phyloP scores from a whole-genome alignment of 2,797 vertebrate genomes.

The Pangasius krempfi region DNA sequence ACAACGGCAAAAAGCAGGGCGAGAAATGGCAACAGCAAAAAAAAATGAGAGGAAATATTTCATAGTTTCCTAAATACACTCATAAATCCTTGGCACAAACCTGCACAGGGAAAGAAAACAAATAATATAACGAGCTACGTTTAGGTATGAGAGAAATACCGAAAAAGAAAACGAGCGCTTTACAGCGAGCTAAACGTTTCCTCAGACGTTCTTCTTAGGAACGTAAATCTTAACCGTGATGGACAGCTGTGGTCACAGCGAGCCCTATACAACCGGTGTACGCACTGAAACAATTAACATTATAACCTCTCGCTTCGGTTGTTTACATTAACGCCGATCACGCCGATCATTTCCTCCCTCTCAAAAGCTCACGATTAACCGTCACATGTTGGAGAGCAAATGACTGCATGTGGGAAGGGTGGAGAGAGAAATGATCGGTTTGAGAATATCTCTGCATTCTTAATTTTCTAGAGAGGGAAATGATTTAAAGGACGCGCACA shows the following conservation, averaged over 20 bases:
- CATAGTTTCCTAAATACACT: not conserved
- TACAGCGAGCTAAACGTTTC: not conserved
- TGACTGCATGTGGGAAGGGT: constrained; percentile 66
- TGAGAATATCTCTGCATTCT: constrained; percentile 79
- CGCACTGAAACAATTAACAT: constrained; percentile 71
- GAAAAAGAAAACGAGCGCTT: not conserved
- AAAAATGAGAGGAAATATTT: not conserved
- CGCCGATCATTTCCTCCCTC: constrained; percentile 66
- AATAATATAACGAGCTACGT: not conserved
- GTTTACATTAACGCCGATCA: constrained; percentile 65
- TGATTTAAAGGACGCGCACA: constrained; percentile 80
- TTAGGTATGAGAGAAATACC: not conserved
- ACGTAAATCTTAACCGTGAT: constrained; percentile 64
- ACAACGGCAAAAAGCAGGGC: not conserved
- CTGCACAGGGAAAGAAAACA: not conserved
- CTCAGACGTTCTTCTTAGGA: constrained; percentile 20
- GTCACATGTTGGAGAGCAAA: constrained; percentile 72
- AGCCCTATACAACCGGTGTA: constrained; percentile 54
- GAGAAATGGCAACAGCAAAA: not conserved
- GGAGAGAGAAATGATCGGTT: constrained; percentile 72
- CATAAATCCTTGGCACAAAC: not conserved
- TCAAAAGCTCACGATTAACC: constrained; percentile 69
- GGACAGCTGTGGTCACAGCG: constrained; percentile 51
- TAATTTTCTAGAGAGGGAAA: constrained; percentile 84
- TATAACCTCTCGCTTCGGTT: constrained; percentile 68